Evolutionary conservation across 2,888 invertebrate genomes (phyloP).

Genomic region (Glyphotaelius pellucidus): DNA sequence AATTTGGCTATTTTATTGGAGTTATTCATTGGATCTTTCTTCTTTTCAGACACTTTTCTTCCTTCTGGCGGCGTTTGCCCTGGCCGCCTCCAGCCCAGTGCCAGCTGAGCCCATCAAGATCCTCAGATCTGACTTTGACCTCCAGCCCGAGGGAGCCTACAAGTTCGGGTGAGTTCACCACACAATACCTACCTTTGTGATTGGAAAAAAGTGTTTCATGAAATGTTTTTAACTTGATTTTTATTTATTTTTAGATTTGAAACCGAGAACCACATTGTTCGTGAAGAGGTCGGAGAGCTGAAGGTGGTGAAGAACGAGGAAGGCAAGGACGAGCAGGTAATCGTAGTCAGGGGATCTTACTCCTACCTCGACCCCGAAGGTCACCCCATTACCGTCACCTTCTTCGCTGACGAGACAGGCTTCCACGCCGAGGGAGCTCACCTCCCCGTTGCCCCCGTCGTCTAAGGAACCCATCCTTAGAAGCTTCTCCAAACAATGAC

Average conservation of each 20-base stretch:
- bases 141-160: conserved; percentile 61
- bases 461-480: background rate
- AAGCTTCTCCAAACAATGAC: background rate
- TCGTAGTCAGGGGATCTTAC: conserved; percentile 62
- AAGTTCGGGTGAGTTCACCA: conserved; percentile 56
- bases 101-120: conserved; percentile 64
- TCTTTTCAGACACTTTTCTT: conserved; percentile 55
- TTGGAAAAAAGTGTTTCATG: too few species aligned
- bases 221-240: background rate
- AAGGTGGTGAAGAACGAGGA: conserved; percentile 64
- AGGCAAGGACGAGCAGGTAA: conserved; percentile 61
- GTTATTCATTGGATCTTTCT: background rate
- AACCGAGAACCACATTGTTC: conserved; percentile 62
- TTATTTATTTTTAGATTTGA: conserved; percentile 55
- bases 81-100: conserved; percentile 48
- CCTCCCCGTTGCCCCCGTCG: conserved; percentile 54
- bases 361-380: conserved; percentile 60
- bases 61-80: conserved; percentile 54
- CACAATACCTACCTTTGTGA: background rate
- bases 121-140: conserved; percentile 59
- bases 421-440: conserved; percentile 65
- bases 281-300: conserved; percentile 61
- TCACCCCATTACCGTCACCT: conserved; percentile 57
- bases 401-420: conserved; percentile 64
- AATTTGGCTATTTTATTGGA: background rate